phyloP scores from a whole-genome alignment of 1,140 invertebrate species.

The Papilio machaon region DNA sequence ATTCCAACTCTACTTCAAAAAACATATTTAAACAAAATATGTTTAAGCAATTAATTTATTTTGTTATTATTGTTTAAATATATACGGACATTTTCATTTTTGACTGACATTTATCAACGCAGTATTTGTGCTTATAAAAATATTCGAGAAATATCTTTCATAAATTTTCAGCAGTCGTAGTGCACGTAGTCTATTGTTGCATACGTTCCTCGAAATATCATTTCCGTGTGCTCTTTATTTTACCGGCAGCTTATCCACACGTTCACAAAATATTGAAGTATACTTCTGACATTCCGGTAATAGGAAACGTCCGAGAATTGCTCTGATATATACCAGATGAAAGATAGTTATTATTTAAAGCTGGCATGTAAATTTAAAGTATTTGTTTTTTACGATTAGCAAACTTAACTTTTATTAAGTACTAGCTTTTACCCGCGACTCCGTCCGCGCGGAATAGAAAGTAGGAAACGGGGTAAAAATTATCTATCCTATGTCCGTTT shows the following conservation, averaged over 20 bases:
- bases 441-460: too few relatives aligned
- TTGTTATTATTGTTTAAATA: background rate
- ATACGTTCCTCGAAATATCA: slow-evolving; percentile 7
- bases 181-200: slow-evolving; percentile 1
- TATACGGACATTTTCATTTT: background rate
- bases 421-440: too few relatives aligned
- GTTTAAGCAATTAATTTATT: background rate
- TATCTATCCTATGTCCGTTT: too few relatives aligned
- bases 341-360: background rate
- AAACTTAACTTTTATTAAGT: too few relatives aligned
- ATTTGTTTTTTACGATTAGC: background rate
- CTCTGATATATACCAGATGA: background rate
- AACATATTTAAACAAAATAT: background rate
- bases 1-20: too few relatives aligned
- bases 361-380: background rate
- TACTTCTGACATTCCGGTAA: slow-evolving; percentile 7
- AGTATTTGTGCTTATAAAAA: background rate
- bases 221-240: slow-evolving; percentile 13
- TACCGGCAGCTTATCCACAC: background rate
- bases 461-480: too few relatives aligned
- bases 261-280: slow-evolving; percentile 18
- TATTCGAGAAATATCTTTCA: background rate
- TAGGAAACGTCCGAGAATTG: slow-evolving; percentile 8
- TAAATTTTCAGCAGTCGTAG: background rate
- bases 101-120: background rate